Conservation (phyloP, 2,113 vertebrate genomes). For the Corythaixoides concolor region DNA sequence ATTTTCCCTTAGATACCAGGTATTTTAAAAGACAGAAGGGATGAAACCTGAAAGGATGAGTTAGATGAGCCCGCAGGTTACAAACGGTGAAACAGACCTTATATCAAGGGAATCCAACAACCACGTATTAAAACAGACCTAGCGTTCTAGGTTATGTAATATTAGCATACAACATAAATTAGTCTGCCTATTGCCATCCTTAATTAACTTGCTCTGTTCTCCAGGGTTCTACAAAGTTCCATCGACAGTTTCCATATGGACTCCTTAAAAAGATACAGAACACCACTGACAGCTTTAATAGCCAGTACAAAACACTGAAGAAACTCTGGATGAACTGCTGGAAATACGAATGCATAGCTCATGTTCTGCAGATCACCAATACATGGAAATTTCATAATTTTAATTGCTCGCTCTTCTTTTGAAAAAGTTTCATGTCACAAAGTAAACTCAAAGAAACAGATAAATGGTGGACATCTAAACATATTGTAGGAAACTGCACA, state of each 20-base stretch:
- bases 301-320: not conserved
- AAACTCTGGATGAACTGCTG: not conserved
- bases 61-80: not conserved
- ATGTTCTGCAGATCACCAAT: not conserved
- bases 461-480: accelerated
- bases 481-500: not conserved
- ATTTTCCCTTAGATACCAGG: not conserved
- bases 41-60: not conserved
- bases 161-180: not conserved
- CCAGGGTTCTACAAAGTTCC: not conserved
- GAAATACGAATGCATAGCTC: not conserved
- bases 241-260: not conserved
- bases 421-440: not conserved
- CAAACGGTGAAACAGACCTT: not conserved
- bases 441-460: not conserved
- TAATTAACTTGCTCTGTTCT: not conserved
- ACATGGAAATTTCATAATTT: not conserved
- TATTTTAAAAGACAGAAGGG: not conserved
- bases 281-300: not conserved
- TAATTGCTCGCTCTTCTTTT: not conserved
- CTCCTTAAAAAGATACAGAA: not conserved
- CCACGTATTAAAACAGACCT: not conserved
- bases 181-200: not conserved
- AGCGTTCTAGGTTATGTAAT: accelerated
- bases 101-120: not conserved